Percentiles rank a stretch among this genome's conserved stretches.
phyloP scores from a whole-genome alignment of 1,140 invertebrate species.

The Trichoplusia ni region DNA sequence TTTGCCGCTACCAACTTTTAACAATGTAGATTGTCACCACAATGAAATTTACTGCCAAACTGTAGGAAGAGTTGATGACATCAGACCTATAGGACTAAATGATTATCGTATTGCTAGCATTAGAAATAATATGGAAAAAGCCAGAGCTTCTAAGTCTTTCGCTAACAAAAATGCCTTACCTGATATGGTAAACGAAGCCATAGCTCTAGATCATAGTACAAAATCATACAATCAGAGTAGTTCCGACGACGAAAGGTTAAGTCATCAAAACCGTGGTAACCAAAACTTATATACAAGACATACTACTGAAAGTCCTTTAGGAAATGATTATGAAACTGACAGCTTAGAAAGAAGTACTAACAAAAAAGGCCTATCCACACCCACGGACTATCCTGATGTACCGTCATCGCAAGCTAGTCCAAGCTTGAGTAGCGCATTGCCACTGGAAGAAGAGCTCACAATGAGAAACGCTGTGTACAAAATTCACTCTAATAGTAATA shows the following conservation, averaged over 20 bases:
- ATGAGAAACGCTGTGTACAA: conserved; percentile 87
- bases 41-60: conserved; percentile 51
- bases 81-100: conserved; percentile 55
- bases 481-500: conserved; percentile 82
- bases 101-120: conserved; percentile 50
- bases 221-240: conserved; percentile 67
- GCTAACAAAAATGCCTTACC: conserved; percentile 79
- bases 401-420: conserved; percentile 87
- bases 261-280: conserved; percentile 29
- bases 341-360: conserved; percentile 86
- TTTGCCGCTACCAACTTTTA: conserved; percentile 69
- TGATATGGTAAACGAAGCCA: conserved; percentile 84
- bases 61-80: conserved; percentile 55
- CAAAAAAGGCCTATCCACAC: conserved; percentile 82
- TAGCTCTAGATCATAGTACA: conserved; percentile 77
- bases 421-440: conserved; percentile 85
- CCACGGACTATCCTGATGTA: conserved; percentile 84
- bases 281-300: conserved; percentile 42
- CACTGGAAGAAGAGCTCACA: conserved; percentile 89
- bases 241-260: conserved; percentile 64
- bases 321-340: conserved; percentile 88
- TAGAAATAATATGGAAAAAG: conserved; percentile 43
- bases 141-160: conserved; percentile 60
- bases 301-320: conserved; percentile 59
- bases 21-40: conserved; percentile 39